Evolutionary conservation across 2,797 vertebrate species (phyloP), one percentile per base, ranked within the genome.

Genomic region (Chaetodon trifasciatus): DNA sequence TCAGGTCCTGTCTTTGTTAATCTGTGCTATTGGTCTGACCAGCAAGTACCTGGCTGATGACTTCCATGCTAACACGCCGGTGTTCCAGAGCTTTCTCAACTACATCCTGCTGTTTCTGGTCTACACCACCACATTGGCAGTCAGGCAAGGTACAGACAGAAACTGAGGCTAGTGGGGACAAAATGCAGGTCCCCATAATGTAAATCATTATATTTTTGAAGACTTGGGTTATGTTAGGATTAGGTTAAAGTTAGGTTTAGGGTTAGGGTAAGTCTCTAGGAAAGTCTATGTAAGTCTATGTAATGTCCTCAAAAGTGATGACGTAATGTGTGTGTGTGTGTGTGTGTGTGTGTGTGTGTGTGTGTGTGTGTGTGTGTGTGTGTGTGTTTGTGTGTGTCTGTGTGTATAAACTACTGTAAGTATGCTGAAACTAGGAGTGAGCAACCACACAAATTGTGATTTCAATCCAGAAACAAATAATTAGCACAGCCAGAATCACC

Each of bases 41-140:
- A 99, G 97, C 95, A 98, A 99, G 92, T 98, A 97, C 93, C 93
- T 99, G 91, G 96, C 97, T 24, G 96, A 97, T 68, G 97, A 98
- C 90, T 98, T 98, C 93, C 97, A 97, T 40, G 97, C 97, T 89
- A 97, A 97, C 90, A 99, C 98, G 1, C 97, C 98, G 0, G 96
- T 98, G 87, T 99, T 99, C 92, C 98, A 99, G 96, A 97, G 97
- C 95, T 98, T 99, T 89, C 97, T 98, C 86, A 98, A 97, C 95
- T 99, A 99, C 85, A 98, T 98, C 88, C 96, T 99, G 70, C 96
- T 98, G 37, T 98, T 99, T 91, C 93, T 99, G 95, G 98, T 99
- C 86, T 99, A 99, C 92, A 98, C 98, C 17, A 98, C 97, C 61
- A 98, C 97, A 8, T 90, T 99, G 79, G 97, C 97, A 9, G 97